These are phyloP conservation scores for Drosophila obscura DNA, from an alignment of 1,140 invertebrate genomes.

Conservation along the genomic window DNA sequence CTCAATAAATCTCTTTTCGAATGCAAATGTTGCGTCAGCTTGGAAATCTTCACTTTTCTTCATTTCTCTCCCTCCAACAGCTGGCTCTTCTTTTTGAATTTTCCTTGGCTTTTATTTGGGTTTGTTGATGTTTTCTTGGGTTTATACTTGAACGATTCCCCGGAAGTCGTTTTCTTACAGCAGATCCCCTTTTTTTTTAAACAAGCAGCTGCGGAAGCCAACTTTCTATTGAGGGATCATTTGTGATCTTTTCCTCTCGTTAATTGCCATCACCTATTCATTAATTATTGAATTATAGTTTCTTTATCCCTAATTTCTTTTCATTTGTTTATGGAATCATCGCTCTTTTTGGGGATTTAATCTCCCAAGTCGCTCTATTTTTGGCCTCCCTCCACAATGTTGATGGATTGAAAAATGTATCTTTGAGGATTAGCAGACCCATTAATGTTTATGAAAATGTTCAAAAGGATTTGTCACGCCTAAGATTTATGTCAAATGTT, in stretches of 20 bases:
- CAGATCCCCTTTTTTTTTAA: slow-evolving; percentile 37
- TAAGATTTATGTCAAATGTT: slow-evolving; percentile 67
- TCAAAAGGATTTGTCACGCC: slow-evolving; percentile 66
- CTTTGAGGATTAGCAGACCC: slow-evolving; percentile 53
- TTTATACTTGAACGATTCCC: slow-evolving; percentile 52
- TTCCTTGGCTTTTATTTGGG: slow-evolving; percentile 7
- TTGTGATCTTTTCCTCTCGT: slow-evolving; percentile 21
- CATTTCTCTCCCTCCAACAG: slow-evolving; percentile 3
- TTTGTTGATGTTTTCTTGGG: slow-evolving; percentile 56
- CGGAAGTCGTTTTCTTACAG: slow-evolving; percentile 69
- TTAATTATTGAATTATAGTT: slow-evolving; percentile 70
- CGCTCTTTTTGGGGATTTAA: slow-evolving; percentile 54
- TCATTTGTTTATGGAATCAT: slow-evolving; percentile 33
- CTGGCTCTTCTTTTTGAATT: slow-evolving; percentile 21
- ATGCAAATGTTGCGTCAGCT: slow-evolving; percentile 76
- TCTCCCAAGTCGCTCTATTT: slow-evolving; percentile 26
- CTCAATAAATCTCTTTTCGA: slow-evolving; percentile 77
- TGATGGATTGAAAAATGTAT: slow-evolving; percentile 59
- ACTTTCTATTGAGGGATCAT: slow-evolving; percentile 30
- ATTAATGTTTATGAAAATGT: slow-evolving; percentile 71
- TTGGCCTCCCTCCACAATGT: slow-evolving; percentile 12
- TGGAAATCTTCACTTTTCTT: slow-evolving; percentile 40
- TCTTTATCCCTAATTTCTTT: slow-evolving; percentile 30
- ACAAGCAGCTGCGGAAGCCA: slow-evolving; percentile 60
- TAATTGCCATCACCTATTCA: slow-evolving; percentile 70